Evolutionary conservation across 2,113 vertebrate species (phyloP), one percentile per base, ranked within the genome.

Genomic region (Xiphophorus maculatus): DNA sequence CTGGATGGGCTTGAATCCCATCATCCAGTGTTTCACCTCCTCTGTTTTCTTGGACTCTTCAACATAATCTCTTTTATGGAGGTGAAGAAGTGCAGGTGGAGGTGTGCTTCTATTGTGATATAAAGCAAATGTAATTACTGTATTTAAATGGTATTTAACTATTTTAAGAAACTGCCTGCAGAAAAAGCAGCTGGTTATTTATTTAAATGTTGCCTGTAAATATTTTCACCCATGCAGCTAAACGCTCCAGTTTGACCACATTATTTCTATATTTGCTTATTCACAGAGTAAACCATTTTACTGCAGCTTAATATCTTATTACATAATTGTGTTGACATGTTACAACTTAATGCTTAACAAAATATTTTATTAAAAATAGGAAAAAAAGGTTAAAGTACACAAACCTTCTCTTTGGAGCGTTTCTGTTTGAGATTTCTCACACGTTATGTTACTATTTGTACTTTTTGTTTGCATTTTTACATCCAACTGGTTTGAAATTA

Each of bases 1-100:
- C 73, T 35, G 64, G 73, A 83, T 72, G 51, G 51, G 63, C 75
- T 75, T 81, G 84, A 81, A 75, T 80, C 66, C 69, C 64, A 4
- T 73, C 68, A 66, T 58, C 37, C 33, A 54, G 74, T 30, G 51
- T 69, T 78, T 89, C 77, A 81, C 80, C 79, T 76, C 68, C 27
- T 63, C 29, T 79, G 75, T 65, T 73, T 73, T 44, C 62, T 44
- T 35, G 25, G 66, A 32, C 66, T 77, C 66, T 32, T 71, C n/a
- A 42, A 42, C 65, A 11, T 81, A 74, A 85, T 42, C 40, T 42
- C 40, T 42, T 13, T 42, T 1, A 42, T 42, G 40, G 40, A 15
- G 40, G 3, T 42, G 40, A 42, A 42, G 14, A 42, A 4, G 12
- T 42, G 40, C 40, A 42, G 14, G 40, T 42, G 4, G 40, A 42